Base-by-base conservation (phyloP, 1,140 invertebrate genomes). In the Chironomus tepperi region DNA sequence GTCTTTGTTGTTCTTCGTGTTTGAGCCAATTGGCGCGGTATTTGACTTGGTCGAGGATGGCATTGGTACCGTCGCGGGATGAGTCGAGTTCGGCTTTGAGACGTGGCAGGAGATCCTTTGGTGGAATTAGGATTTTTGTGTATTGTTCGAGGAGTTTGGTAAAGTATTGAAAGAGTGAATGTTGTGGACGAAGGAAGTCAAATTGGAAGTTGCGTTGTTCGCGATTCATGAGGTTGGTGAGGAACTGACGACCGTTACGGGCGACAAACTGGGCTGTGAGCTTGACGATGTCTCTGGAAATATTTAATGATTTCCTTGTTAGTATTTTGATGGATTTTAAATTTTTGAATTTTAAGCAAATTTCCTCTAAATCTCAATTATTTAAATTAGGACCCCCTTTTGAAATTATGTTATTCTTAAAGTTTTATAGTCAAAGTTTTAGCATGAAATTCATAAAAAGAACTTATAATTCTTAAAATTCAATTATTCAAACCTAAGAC, bases 201-300 rank as follows among this genome's bases (percentile, higher is more conserved):
- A 99, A 99, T 79, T 99, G 97, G 80, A 96, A 98, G 83, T 99
- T 99, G 8, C 96, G 86, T 79, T 98, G 96, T 81, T 99, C 98
- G 24, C 96, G 88, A 79, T 98, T 98, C 97, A 99, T 99, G 8
- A 99, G 83, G 79, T 97, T 98, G 3, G 97, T 99, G 5, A 99
- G 85, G 83, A 99, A 99, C 81, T 98, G 96, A 7, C 98, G 87
- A 5, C 98, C 98, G 84, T 99, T 99, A 79, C 97, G 86, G 0
- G 98, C 98, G 0, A 99, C 98, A 87, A 99, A 99, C 82, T 99
- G 96, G 0, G 98, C 98, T 2, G 98, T 99, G 8, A 99, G 82
- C 80, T 98, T 98, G 0, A 99, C 97, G 77, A 99, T 95, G 83
- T 99, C 98, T 76, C 94, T 96, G n/a, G n/a, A n/a, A n/a, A n/a